Conservation (phyloP, 2,113 vertebrate genomes). For the Gracilinanus agilis region DNA sequence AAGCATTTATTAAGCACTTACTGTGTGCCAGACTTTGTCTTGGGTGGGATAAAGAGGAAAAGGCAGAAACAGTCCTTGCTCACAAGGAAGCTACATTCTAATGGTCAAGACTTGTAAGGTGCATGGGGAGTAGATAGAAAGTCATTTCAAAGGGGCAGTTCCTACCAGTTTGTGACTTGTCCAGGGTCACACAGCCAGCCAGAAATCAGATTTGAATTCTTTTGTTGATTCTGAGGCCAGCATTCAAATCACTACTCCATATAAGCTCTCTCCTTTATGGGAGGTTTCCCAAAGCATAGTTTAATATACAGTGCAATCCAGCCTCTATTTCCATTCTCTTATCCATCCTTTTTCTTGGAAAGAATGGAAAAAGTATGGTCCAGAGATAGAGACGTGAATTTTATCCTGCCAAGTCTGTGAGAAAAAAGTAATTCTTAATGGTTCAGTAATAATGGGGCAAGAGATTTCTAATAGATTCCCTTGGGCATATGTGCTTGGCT, state of each 20-base stretch:
- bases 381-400: neutral
- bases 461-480: neutral
- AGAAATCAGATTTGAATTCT: neutral
- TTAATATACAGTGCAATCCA: neutral
- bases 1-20: no score
- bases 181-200: no score
- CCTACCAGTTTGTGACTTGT: no score
- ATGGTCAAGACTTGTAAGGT: no score
- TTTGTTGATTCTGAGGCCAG: neutral
- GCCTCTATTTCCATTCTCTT: neutral
- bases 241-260: neutral
- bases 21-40: no score
- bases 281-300: neutral
- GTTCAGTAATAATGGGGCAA: neutral
- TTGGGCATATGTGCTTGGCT: neutral
- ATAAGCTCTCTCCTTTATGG: neutral
- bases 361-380: neutral
- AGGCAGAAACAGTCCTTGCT: no score
- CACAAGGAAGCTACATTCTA: no score
- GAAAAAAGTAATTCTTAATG: neutral
- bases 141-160: no score
- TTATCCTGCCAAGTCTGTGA: neutral
- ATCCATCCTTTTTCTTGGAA: neutral
- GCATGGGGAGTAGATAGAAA: no score
- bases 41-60: no score